phyloP scores from a whole-genome alignment of 2,797 vertebrate genomes.

The Danionella dracula region DNA sequence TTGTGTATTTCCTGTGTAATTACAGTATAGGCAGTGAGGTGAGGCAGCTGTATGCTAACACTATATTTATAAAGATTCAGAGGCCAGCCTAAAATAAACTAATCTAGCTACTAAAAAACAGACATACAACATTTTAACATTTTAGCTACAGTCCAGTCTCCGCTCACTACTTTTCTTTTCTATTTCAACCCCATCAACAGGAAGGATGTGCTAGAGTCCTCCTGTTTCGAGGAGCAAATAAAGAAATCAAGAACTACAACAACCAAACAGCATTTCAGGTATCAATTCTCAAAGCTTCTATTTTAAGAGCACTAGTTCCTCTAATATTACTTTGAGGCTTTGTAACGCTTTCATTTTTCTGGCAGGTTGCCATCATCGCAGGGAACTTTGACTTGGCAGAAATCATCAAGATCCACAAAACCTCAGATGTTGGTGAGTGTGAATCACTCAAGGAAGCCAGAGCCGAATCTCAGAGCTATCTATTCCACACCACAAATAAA shows the following conservation, averaged over 20 bases:
- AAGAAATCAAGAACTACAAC: constrained; percentile 96
- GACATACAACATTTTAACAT: neutral
- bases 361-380: constrained; percentile 92
- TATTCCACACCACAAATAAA: neutral
- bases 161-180: neutral
- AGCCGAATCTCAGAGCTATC: neutral
- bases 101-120: neutral
- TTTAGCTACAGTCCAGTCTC: neutral
- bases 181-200: constrained; percentile 57
- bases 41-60: neutral
- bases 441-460: neutral
- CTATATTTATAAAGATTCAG: constrained; percentile 15
- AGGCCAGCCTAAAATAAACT: too few species aligned
- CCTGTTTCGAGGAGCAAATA: constrained; percentile 92
- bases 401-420: constrained; percentile 97
- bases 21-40: too few species aligned
- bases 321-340: neutral
- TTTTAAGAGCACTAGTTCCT: neutral
- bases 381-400: constrained; percentile 97
- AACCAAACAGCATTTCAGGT: constrained; percentile 94
- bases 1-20: too few species aligned
- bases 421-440: constrained; percentile 89
- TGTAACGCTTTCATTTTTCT: constrained; percentile 22
- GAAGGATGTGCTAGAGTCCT: constrained; percentile 94
- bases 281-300: neutral